Base-by-base conservation (phyloP, 2,888 invertebrate species). In the Xanthia icteritia region DNA sequence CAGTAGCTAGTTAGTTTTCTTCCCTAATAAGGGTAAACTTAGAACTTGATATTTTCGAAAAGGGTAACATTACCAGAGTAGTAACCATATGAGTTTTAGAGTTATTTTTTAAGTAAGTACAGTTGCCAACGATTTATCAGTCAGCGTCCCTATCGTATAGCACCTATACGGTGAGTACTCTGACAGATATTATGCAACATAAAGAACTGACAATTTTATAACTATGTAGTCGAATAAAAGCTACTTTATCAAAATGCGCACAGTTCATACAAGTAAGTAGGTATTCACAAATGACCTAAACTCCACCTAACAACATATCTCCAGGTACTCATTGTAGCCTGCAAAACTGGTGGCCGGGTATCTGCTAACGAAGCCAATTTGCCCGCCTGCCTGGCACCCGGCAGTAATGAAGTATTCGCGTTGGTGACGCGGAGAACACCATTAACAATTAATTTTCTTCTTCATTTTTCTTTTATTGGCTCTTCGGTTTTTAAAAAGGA, bases 341-440 rank as follows among this genome's bases (percentile, higher is more conserved):
- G 78, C 77, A 84, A 73, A 82, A 82, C 86, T 83, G 85, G 76
- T 85, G 81, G 79, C 86, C 82, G 83, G 81, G 84, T 84, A 82
- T 83, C 76, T 73, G 79, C 90, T 94, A 94, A 94, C 94, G 93
- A 94, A 93, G 92, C 84, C 92, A 94, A 94, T 94, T 93, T 92
- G 86, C 81, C 79, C 81, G 77, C 31, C 73, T 73, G 86, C 81
- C 81, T 74, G 76, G 83, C 79, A 51, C 69, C 83, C 84, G 84
- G 84, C 77, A 82, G 86, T 92, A 92, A 92, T 92, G 91, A 92
- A 91, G 89, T 86, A 82, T 86, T 88, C 87, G 66, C 78, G 82
- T 76, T 84, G 84, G 85, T 80, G 87, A 71, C 76, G 82, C 61
- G 58, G 71, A 77, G 79, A 84, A 88, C 80, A 80, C 83, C 77